phyloP scores from a whole-genome alignment of 2,797 vertebrate genomes.

The Petrocephalus sullivani region DNA sequence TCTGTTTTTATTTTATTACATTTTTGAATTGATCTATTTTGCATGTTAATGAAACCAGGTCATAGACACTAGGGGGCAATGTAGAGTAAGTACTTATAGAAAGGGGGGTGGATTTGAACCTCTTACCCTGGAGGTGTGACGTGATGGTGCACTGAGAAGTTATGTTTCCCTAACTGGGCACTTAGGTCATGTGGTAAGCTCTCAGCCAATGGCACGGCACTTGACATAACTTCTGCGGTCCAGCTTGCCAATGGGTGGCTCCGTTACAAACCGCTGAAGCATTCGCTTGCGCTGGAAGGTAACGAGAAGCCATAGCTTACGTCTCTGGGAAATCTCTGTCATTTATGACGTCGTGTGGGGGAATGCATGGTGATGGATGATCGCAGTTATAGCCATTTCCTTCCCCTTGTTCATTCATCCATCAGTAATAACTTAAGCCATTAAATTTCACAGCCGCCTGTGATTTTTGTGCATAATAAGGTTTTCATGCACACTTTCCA shows the following conservation, averaged over 20 bases:
- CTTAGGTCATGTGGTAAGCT: not conserved
- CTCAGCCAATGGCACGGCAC: not conserved
- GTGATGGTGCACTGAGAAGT: not conserved
- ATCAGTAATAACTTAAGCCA: slow-evolving; percentile 2
- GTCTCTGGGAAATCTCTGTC: not conserved
- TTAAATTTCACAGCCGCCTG: not conserved
- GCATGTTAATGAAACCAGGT: not conserved
- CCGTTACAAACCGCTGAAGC: not conserved
- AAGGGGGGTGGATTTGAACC: not conserved
- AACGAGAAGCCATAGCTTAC: slow-evolving; percentile 4
- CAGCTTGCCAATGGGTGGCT: not conserved
- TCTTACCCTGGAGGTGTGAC: not conserved
- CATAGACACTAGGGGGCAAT: not conserved
- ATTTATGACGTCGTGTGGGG: not conserved
- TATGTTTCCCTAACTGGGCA: not conserved
- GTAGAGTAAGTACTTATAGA: not conserved
- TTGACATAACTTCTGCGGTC: not conserved
- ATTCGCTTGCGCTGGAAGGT: not conserved
- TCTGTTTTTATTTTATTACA: not conserved
- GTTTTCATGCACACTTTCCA: not conserved
- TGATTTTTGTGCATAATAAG: not conserved
- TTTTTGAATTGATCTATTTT: not conserved
- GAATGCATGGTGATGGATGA: slow-evolving; percentile 13
- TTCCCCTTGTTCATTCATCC: slow-evolving; percentile 13
- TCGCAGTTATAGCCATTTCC: slow-evolving; percentile 8